Percentiles rank a stretch among this genome's conserved stretches.
These are phyloP conservation scores for Chymomyza fuscimana DNA, from an alignment of 2,888 invertebrate genomes.

Conservation along the genomic window DNA sequence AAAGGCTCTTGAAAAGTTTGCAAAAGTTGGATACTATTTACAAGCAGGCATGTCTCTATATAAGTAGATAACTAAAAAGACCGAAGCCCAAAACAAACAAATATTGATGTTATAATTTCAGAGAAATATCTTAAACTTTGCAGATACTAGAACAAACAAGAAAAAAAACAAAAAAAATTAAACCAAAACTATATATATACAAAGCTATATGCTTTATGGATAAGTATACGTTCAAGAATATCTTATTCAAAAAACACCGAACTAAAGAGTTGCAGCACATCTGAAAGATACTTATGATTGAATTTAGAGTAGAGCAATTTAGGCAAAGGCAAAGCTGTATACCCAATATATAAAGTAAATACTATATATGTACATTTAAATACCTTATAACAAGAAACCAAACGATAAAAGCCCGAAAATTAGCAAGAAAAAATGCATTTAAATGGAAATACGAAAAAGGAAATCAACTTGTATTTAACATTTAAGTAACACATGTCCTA, in stretches of 20 bases:
- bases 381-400: conserved; percentile 4
- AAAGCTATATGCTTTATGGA: neutral
- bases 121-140: neutral
- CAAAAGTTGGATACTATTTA: conserved; percentile 1
- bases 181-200: neutral
- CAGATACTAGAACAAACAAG: neutral
- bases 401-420: conserved; percentile 3
- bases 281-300: neutral
- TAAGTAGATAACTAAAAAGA: neutral
- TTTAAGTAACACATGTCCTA: conserved; percentile 54
- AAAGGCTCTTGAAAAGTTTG: neutral
- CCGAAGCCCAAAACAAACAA: neutral
- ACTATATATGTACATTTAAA: conserved; percentile 29
- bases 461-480: conserved; percentile 62
- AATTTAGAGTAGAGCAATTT: neutral
- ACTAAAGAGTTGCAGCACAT: conserved; percentile 5
- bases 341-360: neutral
- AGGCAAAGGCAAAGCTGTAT: neutral
- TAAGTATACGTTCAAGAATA: conserved; percentile 7
- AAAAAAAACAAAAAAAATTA: neutral
- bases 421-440: conserved; percentile 52
- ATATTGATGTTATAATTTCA: neutral
- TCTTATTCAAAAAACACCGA: neutral
- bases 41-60: neutral
- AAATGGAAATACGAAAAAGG: conserved; percentile 60